Conservation (phyloP, 2,113 vertebrate genomes). For the Pseudolaguvia tuberculata region DNA sequence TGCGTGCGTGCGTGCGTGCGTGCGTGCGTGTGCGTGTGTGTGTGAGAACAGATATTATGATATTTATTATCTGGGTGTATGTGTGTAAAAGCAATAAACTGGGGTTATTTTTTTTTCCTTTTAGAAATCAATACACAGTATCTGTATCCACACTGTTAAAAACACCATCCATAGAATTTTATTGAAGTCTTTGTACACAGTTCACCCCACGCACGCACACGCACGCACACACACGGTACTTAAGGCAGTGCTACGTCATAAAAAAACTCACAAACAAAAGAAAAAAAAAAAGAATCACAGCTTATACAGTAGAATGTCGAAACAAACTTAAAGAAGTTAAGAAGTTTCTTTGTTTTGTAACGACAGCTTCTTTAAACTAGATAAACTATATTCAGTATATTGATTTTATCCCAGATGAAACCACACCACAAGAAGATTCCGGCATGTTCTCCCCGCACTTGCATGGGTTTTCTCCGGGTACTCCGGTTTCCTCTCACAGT, state of each 20-base stretch:
- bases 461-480: too few species aligned
- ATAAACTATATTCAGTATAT: not conserved
- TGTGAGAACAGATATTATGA: not conserved
- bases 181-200: conserved; percentile 66
- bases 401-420: conserved; percentile 2
- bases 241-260: conserved; percentile 67
- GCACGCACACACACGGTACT: conserved; percentile 59
- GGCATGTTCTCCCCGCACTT: too few species aligned
- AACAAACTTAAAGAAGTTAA: conserved; percentile 10
- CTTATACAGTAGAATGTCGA: conserved; percentile 43
- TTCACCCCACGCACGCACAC: too few species aligned
- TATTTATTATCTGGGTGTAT: not conserved
- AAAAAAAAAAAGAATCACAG: conserved; percentile 56
- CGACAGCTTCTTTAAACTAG: not conserved
- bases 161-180: conserved; percentile 66
- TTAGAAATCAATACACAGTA: conserved; percentile 41
- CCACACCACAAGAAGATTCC: too few species aligned
- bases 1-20: too few species aligned
- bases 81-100: not conserved
- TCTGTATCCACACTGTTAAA: conserved; percentile 56
- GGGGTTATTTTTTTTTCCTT: not conserved
- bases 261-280: conserved; percentile 55
- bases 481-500: too few species aligned
- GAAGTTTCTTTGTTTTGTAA: not conserved
- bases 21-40: conserved; percentile 17